Evolutionary conservation across 2,888 invertebrate genomes (phyloP).

Genomic region (Cremastinae sp.): DNA sequence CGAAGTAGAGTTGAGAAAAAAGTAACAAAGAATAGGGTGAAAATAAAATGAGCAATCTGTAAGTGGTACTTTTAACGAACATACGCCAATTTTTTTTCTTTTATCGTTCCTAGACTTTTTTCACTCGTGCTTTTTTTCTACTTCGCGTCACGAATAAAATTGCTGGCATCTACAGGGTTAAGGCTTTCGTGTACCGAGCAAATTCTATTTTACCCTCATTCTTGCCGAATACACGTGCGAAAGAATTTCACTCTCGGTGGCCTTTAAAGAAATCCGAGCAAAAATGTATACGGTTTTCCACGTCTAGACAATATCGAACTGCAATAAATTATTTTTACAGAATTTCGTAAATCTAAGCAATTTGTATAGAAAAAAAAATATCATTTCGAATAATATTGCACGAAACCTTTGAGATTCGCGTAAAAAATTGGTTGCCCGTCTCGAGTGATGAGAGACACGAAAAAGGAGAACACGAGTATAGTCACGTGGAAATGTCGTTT

Average conservation of each 20-base stretch:
- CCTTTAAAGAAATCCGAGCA: neutral
- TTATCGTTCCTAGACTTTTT: too few species aligned
- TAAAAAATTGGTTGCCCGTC: too few species aligned
- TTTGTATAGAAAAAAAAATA: neutral
- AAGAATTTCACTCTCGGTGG: slow-evolving; percentile 16
- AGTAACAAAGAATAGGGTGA: too few species aligned
- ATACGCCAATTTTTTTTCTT: too few species aligned
- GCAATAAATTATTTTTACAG: neutral
- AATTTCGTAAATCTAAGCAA: neutral
- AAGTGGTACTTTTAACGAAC: slow-evolving; percentile 8
- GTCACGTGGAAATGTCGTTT: too few species aligned
- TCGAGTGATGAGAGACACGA: too few species aligned
- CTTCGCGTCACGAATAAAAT: slow-evolving; percentile 36
- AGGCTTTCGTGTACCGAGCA: slow-evolving; percentile 13
- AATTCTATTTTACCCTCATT: slow-evolving; percentile 5
- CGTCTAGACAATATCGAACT: neutral
- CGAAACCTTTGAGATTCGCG: too few species aligned
- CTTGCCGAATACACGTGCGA: neutral
- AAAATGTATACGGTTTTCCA: neutral
- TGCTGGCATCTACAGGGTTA: slow-evolving; percentile 1
- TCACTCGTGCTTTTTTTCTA: slow-evolving; percentile 24
- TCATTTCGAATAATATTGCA: neutral
- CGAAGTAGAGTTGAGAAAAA: neutral
- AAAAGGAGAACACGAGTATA: too few species aligned
- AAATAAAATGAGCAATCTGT: neutral